These are phyloP conservation scores for Drosophila acutilabella DNA, from an alignment of 2,888 invertebrate species.

Conservation along the genomic window DNA sequence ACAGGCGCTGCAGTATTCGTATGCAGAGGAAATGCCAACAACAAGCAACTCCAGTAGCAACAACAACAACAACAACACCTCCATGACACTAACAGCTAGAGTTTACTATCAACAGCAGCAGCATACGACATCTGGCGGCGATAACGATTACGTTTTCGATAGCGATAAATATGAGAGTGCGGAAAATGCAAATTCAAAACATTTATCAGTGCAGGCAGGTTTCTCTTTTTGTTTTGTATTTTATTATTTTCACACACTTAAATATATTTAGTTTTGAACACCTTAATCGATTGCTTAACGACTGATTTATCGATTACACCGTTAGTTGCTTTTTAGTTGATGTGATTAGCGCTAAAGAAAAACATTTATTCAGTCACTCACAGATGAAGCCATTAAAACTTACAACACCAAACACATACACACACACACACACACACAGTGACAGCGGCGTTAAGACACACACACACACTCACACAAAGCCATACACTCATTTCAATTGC, in stretches of 20 bases:
- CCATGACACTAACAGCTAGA: constrained; percentile 70
- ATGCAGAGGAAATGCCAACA: constrained; percentile 15
- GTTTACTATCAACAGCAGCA: constrained; percentile 66
- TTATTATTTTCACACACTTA: constrained; percentile 31
- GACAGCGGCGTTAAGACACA: constrained; percentile 29
- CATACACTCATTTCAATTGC: constrained; percentile 21
- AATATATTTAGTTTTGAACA: constrained; percentile 39
- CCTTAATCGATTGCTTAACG: constrained; percentile 15
- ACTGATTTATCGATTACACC: constrained; percentile 24
- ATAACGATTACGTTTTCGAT: constrained; percentile 20
- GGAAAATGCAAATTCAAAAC: constrained; percentile 57
- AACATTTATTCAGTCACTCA: constrained; percentile 23
- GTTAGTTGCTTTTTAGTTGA: constrained; percentile 55
- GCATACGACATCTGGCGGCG: constrained; percentile 21
- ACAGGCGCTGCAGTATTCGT: constrained; percentile 8
- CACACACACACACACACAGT: constrained; percentile 20
- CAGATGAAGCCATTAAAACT: constrained; percentile 3
- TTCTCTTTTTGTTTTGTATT: constrained; percentile 54
- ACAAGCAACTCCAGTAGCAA: constrained; percentile 34
- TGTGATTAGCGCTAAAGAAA: constrained; percentile 31
- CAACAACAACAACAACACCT: constrained; percentile 20
- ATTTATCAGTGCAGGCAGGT: constrained; percentile 78
- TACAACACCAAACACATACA: constrained; percentile 11
- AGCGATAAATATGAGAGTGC: constrained; percentile 56
- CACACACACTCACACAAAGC: constrained; percentile 16